These are phyloP conservation scores for Cryptops parisi DNA, from an alignment of 2,888 invertebrate species.

Conservation along the genomic window DNA sequence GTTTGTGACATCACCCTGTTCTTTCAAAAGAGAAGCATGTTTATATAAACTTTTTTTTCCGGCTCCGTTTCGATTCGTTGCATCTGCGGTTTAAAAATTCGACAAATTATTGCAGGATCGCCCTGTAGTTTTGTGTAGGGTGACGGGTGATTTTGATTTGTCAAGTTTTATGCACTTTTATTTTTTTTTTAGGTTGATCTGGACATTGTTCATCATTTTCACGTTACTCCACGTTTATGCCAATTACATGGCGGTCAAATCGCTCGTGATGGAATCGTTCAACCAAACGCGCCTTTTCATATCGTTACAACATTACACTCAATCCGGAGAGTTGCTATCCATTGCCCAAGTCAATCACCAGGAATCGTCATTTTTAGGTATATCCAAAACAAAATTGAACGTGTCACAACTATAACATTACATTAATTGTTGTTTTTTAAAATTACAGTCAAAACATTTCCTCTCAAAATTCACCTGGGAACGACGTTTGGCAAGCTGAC, in stretches of 20 bases:
- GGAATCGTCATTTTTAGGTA: conserved; percentile 53
- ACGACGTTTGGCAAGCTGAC: neutral
- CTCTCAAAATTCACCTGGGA: conserved; percentile 2
- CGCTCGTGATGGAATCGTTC: conserved; percentile 61
- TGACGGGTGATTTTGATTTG: neutral
- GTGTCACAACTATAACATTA: neutral
- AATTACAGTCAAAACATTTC: neutral
- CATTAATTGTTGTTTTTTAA: neutral
- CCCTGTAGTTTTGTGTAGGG: no score
- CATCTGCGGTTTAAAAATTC: neutral
- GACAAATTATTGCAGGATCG: neutral
- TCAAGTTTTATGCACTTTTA: conserved; percentile 19
- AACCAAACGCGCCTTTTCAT: conserved; percentile 64
- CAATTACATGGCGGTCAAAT: conserved; percentile 73
- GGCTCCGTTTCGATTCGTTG: no score
- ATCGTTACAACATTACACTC: conserved; percentile 50
- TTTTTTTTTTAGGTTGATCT: conserved; percentile 45
- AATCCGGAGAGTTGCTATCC: conserved; percentile 42
- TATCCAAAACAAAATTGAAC: neutral
- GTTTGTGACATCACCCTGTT: no score
- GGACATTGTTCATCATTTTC: conserved; percentile 56
- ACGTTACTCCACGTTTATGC: conserved; percentile 65
- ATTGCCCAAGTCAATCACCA: conserved; percentile 50
- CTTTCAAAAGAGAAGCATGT: no score
- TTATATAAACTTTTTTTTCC: no score